Conservation (phyloP, 2,888 invertebrate genomes). For the Merodon equestris region DNA sequence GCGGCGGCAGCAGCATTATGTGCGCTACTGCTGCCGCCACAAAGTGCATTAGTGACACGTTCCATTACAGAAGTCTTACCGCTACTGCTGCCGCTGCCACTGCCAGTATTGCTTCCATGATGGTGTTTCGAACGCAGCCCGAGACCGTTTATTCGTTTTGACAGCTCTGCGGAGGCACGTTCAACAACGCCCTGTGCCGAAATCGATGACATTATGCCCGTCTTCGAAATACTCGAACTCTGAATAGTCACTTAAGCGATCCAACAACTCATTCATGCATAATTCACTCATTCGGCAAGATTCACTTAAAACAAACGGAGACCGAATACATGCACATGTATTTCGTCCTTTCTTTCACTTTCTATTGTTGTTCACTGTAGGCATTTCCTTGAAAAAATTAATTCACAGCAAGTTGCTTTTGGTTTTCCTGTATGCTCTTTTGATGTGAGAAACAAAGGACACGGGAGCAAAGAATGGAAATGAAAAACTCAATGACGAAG, state of each 20-base stretch:
- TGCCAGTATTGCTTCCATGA: slow-evolving; percentile 75
- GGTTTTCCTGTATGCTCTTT: background rate
- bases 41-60: slow-evolving; percentile 91
- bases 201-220: slow-evolving; percentile 85
- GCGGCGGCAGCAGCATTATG: slow-evolving; percentile 67
- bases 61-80: slow-evolving; percentile 88
- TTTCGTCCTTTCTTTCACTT: background rate
- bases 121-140: slow-evolving; percentile 83
- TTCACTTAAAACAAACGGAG: slow-evolving; percentile 22
- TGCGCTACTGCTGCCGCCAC: slow-evolving; percentile 83
- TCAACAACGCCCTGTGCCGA: slow-evolving; percentile 94
- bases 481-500: slow-evolving; percentile 38
- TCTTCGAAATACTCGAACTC: slow-evolving; percentile 17
- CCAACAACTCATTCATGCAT: slow-evolving; percentile 53
- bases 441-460: slow-evolving; percentile 35
- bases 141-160: slow-evolving; percentile 92
- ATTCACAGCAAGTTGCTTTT: slow-evolving; percentile 12
- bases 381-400: slow-evolving; percentile 34
- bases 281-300: slow-evolving; percentile 66
- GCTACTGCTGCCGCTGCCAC: slow-evolving; percentile 72
- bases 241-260: slow-evolving; percentile 44
- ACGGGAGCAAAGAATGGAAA: slow-evolving; percentile 28
- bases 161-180: slow-evolving; percentile 93
- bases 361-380: slow-evolving; percentile 31
- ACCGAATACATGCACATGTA: background rate